phyloP scores from a whole-genome alignment of 2,888 invertebrate genomes.

The Hoplodrina ambigua region DNA sequence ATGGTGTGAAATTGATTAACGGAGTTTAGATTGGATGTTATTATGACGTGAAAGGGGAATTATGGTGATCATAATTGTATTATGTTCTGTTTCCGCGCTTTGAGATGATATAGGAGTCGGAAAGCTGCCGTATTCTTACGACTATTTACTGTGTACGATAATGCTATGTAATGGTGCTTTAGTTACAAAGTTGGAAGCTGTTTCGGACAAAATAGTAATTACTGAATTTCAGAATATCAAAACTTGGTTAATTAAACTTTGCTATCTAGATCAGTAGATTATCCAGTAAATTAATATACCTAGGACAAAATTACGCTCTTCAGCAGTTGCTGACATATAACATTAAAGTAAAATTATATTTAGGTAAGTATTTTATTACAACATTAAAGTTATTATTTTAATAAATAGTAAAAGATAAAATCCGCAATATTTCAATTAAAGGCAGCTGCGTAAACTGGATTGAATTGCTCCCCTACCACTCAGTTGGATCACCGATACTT shows the following conservation, averaged over 20 bases:
- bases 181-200: no score
- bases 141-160: not conserved
- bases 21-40: constrained; percentile 54
- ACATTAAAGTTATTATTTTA: no score
- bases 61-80: constrained; percentile 26
- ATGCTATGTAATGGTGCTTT: not conserved
- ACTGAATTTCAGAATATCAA: constrained; percentile 1
- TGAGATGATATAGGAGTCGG: constrained; percentile 6
- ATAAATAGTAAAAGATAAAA: not conserved
- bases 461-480: not conserved
- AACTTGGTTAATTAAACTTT: constrained; percentile 1
- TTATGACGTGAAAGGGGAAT: constrained; percentile 39
- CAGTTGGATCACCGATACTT: not conserved
- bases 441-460: not conserved
- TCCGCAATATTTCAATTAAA: not conserved
- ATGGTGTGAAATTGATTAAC: constrained; percentile 61
- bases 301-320: not conserved
- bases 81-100: constrained; percentile 24
- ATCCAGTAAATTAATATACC: constrained; percentile 1
- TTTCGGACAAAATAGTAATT: not conserved
- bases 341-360: no score
- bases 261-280: constrained; percentile 11
- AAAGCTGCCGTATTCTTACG: not conserved
- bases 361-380: no score
- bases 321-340: not conserved